Conservation (phyloP, 2,888 invertebrate genomes). For the Oxycera nigricornis region DNA sequence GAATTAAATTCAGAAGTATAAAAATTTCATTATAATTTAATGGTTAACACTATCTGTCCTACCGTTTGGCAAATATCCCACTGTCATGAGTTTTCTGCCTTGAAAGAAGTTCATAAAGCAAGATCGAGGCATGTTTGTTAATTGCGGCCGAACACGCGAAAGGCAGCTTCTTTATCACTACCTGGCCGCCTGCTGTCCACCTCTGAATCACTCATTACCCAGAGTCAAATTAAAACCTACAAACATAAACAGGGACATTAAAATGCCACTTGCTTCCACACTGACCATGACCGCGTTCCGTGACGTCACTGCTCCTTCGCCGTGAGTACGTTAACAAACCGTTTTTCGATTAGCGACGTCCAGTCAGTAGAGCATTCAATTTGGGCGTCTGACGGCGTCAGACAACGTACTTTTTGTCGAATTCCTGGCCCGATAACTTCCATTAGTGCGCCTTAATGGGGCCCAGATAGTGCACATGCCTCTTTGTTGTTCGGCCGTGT, state of each 20-base stretch:
- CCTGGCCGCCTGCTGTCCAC: no score
- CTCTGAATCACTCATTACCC: no score
- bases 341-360: background rate
- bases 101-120: no score
- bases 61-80: no score
- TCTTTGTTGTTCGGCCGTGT: slow-evolving; percentile 19
- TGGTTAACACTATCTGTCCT: no score
- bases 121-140: no score
- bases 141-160: no score
- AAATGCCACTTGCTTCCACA: background rate
- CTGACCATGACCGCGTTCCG: background rate
- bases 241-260: background rate
- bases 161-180: no score
- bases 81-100: no score
- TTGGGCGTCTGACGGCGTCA: background rate
- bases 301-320: background rate
- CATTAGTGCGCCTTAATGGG: slow-evolving; percentile 62
- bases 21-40: no score
- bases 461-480: slow-evolving; percentile 49
- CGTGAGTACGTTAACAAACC: background rate
- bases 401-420: slow-evolving; percentile 30
- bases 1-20: no score
- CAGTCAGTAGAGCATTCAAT: slow-evolving; percentile 2
- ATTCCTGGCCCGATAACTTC: slow-evolving; percentile 56
- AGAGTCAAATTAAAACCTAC: background rate